Evolutionary conservation across 2,113 vertebrate species (phyloP).

Genomic region (Chascanopsetta lugubris): DNA sequence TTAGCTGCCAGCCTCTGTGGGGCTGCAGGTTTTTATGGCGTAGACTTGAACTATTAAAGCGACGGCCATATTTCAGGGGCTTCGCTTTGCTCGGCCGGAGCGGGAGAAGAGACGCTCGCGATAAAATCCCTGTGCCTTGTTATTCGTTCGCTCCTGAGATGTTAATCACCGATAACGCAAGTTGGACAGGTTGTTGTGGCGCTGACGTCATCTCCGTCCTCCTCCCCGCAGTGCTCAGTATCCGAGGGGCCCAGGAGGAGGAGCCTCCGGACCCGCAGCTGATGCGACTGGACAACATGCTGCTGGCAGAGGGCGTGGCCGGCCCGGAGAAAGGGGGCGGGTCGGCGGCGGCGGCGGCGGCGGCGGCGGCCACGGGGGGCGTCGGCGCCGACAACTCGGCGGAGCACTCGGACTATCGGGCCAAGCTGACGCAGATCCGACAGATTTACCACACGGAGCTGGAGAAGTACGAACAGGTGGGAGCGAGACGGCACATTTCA

Average conservation of each 20-base stretch:
- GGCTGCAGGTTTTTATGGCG: slow-evolving; percentile 69
- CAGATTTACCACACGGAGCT: slow-evolving; percentile 99
- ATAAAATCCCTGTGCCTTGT: slow-evolving; percentile 15
- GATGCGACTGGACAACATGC: slow-evolving; percentile 99
- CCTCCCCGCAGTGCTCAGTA: slow-evolving; percentile 90
- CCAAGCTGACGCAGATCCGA: slow-evolving; percentile 96
- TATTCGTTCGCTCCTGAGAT: slow-evolving; percentile 7
- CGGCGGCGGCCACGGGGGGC: slow-evolving; percentile 89
- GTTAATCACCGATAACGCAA: background rate
- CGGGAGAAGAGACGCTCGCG: slow-evolving; percentile 15
- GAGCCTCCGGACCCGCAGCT: slow-evolving; percentile 97
- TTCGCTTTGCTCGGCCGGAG: slow-evolving; percentile 34
- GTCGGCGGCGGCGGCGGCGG: slow-evolving; percentile 88
- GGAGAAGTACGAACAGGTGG: slow-evolving; percentile 99
- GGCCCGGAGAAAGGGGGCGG: slow-evolving; percentile 95
- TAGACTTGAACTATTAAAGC: slow-evolving; percentile 72
- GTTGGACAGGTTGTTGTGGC: background rate
- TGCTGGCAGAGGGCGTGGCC: slow-evolving; percentile 94
- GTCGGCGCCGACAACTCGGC: slow-evolving; percentile 92
- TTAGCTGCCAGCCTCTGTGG: slow-evolving; percentile 67
- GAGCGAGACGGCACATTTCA: background rate
- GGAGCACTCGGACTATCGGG: slow-evolving; percentile 97
- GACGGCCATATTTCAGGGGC: slow-evolving; percentile 70
- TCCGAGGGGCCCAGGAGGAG: slow-evolving; percentile 96
- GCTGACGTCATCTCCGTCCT: slow-evolving; percentile 10